Percentiles rank a stretch among this genome's conserved stretches.
These are phyloP conservation scores for Megamerina dolium DNA, from an alignment of 2,888 invertebrate species.

Conservation along the genomic window DNA sequence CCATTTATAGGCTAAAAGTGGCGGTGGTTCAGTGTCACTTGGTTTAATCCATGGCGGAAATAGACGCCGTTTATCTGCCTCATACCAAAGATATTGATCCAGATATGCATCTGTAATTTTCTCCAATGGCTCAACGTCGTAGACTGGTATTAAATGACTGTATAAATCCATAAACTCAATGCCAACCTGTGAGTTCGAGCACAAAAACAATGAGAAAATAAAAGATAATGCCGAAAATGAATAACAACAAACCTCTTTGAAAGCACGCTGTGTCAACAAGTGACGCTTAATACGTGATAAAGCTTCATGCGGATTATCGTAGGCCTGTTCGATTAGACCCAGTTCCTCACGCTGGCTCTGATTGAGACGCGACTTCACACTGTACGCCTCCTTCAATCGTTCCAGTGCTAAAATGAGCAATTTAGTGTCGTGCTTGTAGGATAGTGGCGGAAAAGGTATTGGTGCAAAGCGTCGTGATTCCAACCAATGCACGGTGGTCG, in stretches of 20 bases:
- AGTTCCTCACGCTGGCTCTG: conserved; percentile 98
- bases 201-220: background rate
- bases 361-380: conserved; percentile 94
- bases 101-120: conserved; percentile 99
- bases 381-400: conserved; percentile 94
- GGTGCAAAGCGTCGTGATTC: conserved; percentile 98
- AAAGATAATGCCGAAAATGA: background rate
- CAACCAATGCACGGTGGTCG: conserved; percentile 99
- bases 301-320: conserved; percentile 99
- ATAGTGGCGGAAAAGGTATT: conserved; percentile 97
- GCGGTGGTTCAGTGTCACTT: conserved; percentile 95
- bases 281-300: conserved; percentile 98
- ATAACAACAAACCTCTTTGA: conserved; percentile 70
- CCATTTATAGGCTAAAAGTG: conserved; percentile 92
- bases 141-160: conserved; percentile 97
- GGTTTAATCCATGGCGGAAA: conserved; percentile 99
- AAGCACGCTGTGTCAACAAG: conserved; percentile 93
- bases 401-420: conserved; percentile 94
- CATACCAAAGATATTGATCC: conserved; percentile 99
- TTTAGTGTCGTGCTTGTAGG: conserved; percentile 99
- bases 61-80: conserved; percentile 93
- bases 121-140: conserved; percentile 98
- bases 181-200: conserved; percentile 61
- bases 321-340: conserved; percentile 98
- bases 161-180: conserved; percentile 99